Percentiles rank a stretch among this genome's conserved stretches.
These are phyloP conservation scores for Gymnocheta viridis DNA, from an alignment of 2,888 invertebrate genomes.

Conservation along the genomic window DNA sequence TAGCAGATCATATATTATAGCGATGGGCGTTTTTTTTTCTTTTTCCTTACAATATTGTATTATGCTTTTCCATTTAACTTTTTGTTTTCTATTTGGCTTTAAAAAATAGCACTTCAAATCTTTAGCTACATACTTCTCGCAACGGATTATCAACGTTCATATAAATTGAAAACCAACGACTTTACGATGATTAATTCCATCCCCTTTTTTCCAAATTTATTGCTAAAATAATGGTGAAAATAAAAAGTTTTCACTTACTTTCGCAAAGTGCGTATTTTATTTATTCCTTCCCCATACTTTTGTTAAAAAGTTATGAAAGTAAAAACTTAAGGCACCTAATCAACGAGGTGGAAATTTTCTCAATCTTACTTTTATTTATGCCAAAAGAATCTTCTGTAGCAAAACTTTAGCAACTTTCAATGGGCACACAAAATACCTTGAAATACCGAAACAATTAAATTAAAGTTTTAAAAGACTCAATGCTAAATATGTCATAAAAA, in stretches of 20 bases:
- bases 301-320: background rate
- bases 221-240: background rate
- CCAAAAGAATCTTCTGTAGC: background rate
- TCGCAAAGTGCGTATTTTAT: background rate
- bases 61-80: too few species aligned
- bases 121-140: background rate
- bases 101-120: too few species aligned
- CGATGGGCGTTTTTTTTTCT: too few species aligned
- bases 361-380: background rate
- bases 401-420: background rate
- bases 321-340: background rate
- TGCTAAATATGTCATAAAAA: background rate
- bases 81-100: too few species aligned
- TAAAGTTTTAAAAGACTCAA: background rate
- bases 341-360: slow-evolving; percentile 5
- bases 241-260: background rate
- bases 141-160: background rate
- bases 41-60: too few species aligned
- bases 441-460: background rate
- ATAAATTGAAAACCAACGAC: background rate
- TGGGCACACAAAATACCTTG: background rate
- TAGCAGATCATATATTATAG: too few species aligned
- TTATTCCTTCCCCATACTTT: background rate
- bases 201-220: background rate
- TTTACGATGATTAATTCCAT: background rate